Base-by-base conservation (phyloP, 2,888 invertebrate species). In the Luperina nickerlii region DNA sequence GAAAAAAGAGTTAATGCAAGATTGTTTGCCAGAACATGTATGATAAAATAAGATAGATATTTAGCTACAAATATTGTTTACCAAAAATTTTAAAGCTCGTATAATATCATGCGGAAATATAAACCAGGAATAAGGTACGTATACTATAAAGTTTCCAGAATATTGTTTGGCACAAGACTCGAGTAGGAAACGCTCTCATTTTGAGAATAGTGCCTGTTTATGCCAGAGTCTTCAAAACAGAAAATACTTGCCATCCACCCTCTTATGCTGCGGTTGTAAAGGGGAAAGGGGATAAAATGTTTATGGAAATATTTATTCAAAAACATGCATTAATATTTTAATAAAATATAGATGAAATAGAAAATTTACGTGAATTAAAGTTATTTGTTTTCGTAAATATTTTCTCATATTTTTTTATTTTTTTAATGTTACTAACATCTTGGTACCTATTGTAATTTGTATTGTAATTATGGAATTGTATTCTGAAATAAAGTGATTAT, bases 111-210 rank as follows among this genome's bases (percentile, higher is more conserved):
- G 86, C 82, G 89, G 75, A 88, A 86, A 88, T 87, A 88, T 87
- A 89, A 88, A 86, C 77, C 75, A 81, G 65, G 68, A 89, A 88
- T 87, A 86, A 88, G 87, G 87, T 88, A 87, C 81, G 82, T 88
- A 85, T 90, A 90, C 89, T 86, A 90, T 90, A 92, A 92, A 91
- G 87, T 90, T 90, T 85, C 83, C 88, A 90, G 90, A 87, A 92
- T 91, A 92, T 91, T 89, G 86, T 91, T 92, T 93, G 92, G 92
- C 93, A 92, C 92, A 91, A 90, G 89, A 92, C 89, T 90, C 87
- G 87, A 89, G 87, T 83, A 86, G 85, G 90, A 87, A 90, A 87
- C 77, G 88, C 86, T 90, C 89, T 90, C 88, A 89, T 91, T 90
- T 90, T 89, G 90, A 89, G 90, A 92, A 92, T 90, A 90, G 88